Base-by-base conservation (phyloP, 2,888 invertebrate species). In the Rhogogaster chlorosoma region DNA sequence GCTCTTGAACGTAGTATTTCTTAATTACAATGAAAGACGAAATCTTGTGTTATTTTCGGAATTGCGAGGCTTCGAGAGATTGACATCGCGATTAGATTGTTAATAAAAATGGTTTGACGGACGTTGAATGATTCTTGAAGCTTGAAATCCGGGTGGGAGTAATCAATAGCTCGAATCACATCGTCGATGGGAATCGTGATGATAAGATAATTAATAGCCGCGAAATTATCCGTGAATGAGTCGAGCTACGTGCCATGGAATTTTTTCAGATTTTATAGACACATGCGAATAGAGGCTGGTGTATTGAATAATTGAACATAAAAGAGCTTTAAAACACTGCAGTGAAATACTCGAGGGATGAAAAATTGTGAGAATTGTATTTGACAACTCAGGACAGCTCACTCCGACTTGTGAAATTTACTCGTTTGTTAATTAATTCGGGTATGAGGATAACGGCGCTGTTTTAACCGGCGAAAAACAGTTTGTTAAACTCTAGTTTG, bases 341-440 rank as follows among this genome's bases (percentile, higher is more conserved):
- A 73, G n/a, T 42, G 42, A n/a, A 42, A 26, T 73, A 12, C 12
- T 42, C 42, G 73, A 6, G 22, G 22, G 7, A 53, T 77, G 77
- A 77, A 77, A 77, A 77, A 77, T 49, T 53, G 77, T 77, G 49
- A 77, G 53, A 77, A 53, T 53, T 77, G 77, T 77, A 77, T 77
- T 77, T 77, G 77, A 77, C 77, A 77, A 77, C 77, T 53, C 77
- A 77, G 26, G 49, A 77, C 49, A 53, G 45, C 32, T 77, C 49
- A 77, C 75, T 49, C 49, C 15, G 75, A 32, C 49, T 77, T 42
- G 32, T 77, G 53, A 32, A 77, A 77, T 77, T 77, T 77, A 77
- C 77, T 73, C 77, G 49, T 49, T 45, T 53, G 77, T 77, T 45
- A 77, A 77, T 77, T 77, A 77, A 77, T 77, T 77, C 77, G 18